These are phyloP conservation scores for Hydra vulgaris DNA, from an alignment of 30 jellyfish, hydroid and myxozoan species.

Conservation along the genomic window DNA sequence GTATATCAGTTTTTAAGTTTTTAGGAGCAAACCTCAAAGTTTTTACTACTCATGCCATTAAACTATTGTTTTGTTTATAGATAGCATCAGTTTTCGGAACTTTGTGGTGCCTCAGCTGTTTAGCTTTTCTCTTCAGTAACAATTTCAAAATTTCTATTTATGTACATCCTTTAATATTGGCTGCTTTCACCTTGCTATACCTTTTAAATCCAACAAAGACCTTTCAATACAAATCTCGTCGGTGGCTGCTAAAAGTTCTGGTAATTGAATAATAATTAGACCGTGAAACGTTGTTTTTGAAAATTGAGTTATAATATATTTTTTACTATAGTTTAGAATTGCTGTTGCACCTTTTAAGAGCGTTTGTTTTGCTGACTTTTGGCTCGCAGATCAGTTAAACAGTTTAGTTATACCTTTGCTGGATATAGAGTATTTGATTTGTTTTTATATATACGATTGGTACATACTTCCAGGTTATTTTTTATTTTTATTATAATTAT, in stretches of 20 bases:
- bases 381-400: slow-evolving; percentile 98
- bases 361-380: slow-evolving; percentile 97
- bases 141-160: slow-evolving; percentile 50
- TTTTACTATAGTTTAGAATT: slow-evolving; percentile 75
- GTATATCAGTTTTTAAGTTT: slow-evolving; percentile 17
- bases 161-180: slow-evolving; percentile 74
- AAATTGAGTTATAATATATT: too few species aligned
- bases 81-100: slow-evolving; percentile 83
- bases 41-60: too few species aligned
- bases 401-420: slow-evolving; percentile 87
- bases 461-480: slow-evolving; percentile 51
- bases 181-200: slow-evolving; percentile 47
- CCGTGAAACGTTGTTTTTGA: too few species aligned
- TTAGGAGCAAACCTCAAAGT: neutral
- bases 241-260: slow-evolving; percentile 80
- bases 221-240: slow-evolving; percentile 72
- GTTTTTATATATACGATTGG: slow-evolving; percentile 87
- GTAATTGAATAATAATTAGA: slow-evolving; percentile 34
- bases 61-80: slow-evolving; percentile 24
- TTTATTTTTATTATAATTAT: neutral
- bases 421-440: slow-evolving; percentile 67
- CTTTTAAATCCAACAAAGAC: slow-evolving; percentile 86
- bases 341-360: slow-evolving; percentile 66
- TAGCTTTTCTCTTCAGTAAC: slow-evolving; percentile 75
- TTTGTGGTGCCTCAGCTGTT: slow-evolving; percentile 76